phyloP scores from a whole-genome alignment of 1,140 invertebrate genomes.

The Vanessa tameamea region DNA sequence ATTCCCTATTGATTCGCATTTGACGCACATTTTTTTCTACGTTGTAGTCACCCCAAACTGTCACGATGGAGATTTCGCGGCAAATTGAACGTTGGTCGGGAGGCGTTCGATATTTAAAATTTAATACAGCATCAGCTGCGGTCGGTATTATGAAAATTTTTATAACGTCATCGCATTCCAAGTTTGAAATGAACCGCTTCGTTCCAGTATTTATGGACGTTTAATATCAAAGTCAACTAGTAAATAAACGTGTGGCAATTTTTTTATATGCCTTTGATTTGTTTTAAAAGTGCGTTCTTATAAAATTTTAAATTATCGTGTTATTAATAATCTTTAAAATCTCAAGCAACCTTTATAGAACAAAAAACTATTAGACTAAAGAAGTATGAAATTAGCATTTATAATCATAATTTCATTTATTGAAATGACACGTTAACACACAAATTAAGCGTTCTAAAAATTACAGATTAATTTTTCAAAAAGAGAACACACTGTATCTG shows the following conservation, averaged over 20 bases:
- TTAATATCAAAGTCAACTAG: constrained; percentile 9
- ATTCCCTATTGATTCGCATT: neutral
- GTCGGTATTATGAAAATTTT: constrained; percentile 67
- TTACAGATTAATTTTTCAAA: too few relatives aligned
- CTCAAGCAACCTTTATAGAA: too few relatives aligned
- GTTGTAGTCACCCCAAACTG: constrained; percentile 25
- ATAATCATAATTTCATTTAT: too few relatives aligned
- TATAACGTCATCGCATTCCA: constrained; percentile 44
- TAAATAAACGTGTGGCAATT: neutral
- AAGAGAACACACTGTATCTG: too few relatives aligned
- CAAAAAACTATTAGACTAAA: too few relatives aligned
- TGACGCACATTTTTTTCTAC: constrained; percentile 3
- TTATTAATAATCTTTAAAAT: too few relatives aligned
- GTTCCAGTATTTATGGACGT: constrained; percentile 32
- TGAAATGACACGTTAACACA: too few relatives aligned
- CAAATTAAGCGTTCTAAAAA: too few relatives aligned
- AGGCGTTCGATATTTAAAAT: constrained; percentile 70
- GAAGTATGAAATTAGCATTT: too few relatives aligned
- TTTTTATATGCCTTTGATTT: too few relatives aligned
- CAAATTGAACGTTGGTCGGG: constrained; percentile 61
- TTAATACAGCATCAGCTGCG: constrained; percentile 74
- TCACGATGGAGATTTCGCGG: constrained; percentile 57
- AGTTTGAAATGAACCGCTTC: constrained; percentile 47
- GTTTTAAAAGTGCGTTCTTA: too few relatives aligned
- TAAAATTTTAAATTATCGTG: too few relatives aligned